These are phyloP conservation scores for Pseudococcus longispinus DNA, from an alignment of 2,888 invertebrate genomes.

Conservation along the genomic window DNA sequence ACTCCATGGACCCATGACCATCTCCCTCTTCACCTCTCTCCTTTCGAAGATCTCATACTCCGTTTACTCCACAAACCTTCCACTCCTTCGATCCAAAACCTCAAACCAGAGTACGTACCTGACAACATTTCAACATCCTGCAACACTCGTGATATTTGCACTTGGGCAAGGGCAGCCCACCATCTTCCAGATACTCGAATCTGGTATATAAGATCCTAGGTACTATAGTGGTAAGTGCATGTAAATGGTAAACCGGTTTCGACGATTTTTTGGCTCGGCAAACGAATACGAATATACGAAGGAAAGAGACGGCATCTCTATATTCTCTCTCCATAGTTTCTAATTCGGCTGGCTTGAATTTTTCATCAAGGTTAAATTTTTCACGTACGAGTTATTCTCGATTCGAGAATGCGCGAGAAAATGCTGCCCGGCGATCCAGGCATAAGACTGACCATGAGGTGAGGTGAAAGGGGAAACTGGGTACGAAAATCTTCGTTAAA, in stretches of 20 bases:
- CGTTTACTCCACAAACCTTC: background rate
- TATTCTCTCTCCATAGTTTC: background rate
- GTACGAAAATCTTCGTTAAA: background rate
- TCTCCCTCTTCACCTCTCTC: no score
- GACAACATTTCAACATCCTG: background rate
- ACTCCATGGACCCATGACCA: no score
- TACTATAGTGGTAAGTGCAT: background rate
- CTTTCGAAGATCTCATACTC: no score
- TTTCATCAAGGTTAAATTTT: constrained; percentile 31
- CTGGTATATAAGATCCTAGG: background rate
- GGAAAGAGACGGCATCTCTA: background rate
- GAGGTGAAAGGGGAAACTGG: background rate
- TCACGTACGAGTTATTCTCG: background rate
- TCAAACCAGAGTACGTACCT: background rate
- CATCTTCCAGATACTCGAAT: background rate
- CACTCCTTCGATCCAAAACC: background rate
- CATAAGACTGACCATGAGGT: background rate
- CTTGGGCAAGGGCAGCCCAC: background rate
- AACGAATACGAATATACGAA: background rate
- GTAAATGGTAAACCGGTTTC: background rate
- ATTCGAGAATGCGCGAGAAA: background rate
- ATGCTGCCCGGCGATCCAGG: background rate
- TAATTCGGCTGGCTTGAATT: background rate
- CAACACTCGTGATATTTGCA: background rate
- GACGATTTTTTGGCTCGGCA: constrained; percentile 9